These are phyloP conservation scores for Lycophotia porphyrea DNA, from an alignment of 2,888 invertebrate species.

Conservation along the genomic window DNA sequence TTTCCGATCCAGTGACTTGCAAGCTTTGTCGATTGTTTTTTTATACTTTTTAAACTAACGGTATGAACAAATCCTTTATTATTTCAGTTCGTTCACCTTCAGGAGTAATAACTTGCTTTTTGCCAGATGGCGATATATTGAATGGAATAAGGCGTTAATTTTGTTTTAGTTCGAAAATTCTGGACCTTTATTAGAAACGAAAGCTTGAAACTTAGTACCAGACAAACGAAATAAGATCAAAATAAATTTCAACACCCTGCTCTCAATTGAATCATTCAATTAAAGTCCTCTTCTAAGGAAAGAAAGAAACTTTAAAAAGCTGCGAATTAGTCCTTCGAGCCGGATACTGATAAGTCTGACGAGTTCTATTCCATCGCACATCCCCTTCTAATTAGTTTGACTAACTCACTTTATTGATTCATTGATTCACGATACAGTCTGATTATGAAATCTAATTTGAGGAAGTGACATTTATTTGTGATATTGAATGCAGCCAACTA, in stretches of 20 bases:
- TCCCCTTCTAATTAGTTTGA: conserved; percentile 3
- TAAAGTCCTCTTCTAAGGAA: neutral
- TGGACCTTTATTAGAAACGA: neutral
- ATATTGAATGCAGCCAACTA: neutral
- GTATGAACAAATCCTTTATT: neutral
- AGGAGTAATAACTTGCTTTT: neutral
- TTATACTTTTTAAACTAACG: neutral
- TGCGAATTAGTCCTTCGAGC: conserved; percentile 1
- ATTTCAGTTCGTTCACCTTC: neutral
- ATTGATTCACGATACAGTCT: neutral
- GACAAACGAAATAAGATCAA: too few relatives aligned
- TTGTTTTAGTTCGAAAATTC: neutral
- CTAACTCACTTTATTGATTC: neutral
- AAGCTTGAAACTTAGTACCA: too few relatives aligned
- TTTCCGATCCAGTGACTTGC: neutral
- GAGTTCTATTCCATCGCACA: neutral
- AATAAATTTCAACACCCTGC: neutral
- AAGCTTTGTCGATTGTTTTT: neutral
- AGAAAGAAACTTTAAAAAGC: neutral
- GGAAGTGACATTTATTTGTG: neutral
- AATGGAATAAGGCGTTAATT: neutral
- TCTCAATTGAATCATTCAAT: neutral
- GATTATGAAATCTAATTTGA: neutral
- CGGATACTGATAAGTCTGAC: neutral
- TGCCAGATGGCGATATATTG: neutral